Base-by-base conservation (phyloP, 2,113 vertebrate species). In the Apodemus sylvaticus region DNA sequence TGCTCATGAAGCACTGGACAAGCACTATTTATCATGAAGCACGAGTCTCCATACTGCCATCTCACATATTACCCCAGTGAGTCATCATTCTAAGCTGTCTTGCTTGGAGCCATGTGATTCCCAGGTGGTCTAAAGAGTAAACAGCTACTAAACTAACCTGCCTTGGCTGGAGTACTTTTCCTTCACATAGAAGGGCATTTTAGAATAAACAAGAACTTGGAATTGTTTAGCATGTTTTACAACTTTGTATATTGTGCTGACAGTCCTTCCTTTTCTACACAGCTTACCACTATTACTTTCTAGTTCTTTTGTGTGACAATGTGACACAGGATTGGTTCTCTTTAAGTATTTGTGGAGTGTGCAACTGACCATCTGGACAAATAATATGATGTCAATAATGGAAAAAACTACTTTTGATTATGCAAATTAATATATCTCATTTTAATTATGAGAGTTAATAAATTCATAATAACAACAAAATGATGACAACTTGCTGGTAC, bases 401-500 rank as follows among this genome's bases (percentile, higher is more conserved):
- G 31, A 51, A 82, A 78, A 83, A 96, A n/a, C 1, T 53, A 12
- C 0, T 36, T 79, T 78, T 58, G 85, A 92, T 68, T 94, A 91
- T 79, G 11, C 53, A 89, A 96, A 94, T 87, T 53, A 87, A 96
- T 88, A 90, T 77, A 89, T 85, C 58, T 71, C 26, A 1, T 36
- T 78, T 91, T 62, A 94, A 90, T 81, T 94, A 86, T 86, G 22
- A 74, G 94, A 94, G 93, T 76, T n/a, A 9, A 19, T 17, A n/a
- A 82, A 77, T 85, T 42, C 2, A 70, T 45, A 14, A 68, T 7
- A 92, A 36, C 51, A 86, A 94, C 12, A 90, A 62, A 86, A 91
- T 89, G 8, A 88, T 14, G 55, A 96, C 92, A 31, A 95, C 94
- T 97, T n/a, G 96, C 70, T 55, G 76, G 90, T 22, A 45, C 78